Conservation (phyloP, 2,888 invertebrate species). For the Trichacis sp. region DNA sequence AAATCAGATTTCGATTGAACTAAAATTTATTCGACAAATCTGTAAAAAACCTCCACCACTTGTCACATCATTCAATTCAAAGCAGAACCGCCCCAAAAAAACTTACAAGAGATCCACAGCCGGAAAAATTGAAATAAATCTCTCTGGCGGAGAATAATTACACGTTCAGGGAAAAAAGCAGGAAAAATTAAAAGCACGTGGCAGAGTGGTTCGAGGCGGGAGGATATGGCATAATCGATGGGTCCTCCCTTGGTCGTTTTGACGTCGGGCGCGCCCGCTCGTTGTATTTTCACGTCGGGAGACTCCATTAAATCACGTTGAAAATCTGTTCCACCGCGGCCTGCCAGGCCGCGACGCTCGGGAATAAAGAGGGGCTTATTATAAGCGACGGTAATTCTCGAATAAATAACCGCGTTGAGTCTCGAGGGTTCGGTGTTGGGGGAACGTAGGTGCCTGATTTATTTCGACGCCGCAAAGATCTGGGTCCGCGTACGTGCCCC, state of each 20-base stretch:
- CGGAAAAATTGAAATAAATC: not conserved
- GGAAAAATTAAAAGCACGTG: constrained; percentile 29
- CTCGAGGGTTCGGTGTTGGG: constrained; percentile 49
- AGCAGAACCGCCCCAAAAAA: too few species aligned
- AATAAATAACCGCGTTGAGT: constrained; percentile 66
- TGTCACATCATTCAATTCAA: too few species aligned
- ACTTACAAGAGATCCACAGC: too few species aligned
- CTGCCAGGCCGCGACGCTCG: constrained; percentile 54
- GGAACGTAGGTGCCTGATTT: constrained; percentile 66
- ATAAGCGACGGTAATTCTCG: constrained; percentile 68
- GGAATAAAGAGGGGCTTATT: constrained; percentile 68
- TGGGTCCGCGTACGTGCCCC: constrained; percentile 67
- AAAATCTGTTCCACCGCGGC: constrained; percentile 64
- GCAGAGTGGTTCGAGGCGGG: constrained; percentile 32
- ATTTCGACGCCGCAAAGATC: constrained; percentile 68
- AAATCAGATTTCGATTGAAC: too few species aligned
- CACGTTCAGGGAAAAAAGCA: constrained; percentile 12
- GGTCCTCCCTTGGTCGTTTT: constrained; percentile 44
- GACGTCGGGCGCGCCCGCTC: constrained; percentile 40
- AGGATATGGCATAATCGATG: constrained; percentile 42
- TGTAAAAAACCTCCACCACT: too few species aligned
- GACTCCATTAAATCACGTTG: constrained; percentile 67
- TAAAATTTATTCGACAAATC: too few species aligned
- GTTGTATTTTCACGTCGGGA: constrained; percentile 52
- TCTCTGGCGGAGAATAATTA: constrained; percentile 2